Evolutionary conservation across 2,113 vertebrate species (phyloP), one percentile per base, ranked within the genome.

Genomic region (Tenebrosternarchus preto): DNA sequence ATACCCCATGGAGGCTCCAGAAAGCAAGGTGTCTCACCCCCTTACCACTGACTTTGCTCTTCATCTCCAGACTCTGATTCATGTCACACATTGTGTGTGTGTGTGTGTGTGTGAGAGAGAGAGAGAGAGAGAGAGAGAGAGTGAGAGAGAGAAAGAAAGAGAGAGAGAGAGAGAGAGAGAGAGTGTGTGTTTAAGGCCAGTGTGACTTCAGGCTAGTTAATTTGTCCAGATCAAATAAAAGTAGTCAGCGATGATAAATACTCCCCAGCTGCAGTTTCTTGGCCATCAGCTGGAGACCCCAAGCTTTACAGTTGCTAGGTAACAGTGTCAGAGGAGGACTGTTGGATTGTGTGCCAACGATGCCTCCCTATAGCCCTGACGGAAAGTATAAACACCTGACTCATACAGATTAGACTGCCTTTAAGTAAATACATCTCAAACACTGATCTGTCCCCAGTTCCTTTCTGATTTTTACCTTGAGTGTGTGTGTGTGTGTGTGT

Each of bases 191-290:
- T 29, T 57, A 46, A 67, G 46, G 31, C 73, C 67, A 3, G 80
- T 78, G 88, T 86, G 89, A 93, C 91, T 91, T 88, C 91, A 91
- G 79, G 77, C 27, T 76, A 85, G 88, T 93, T 94, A 93, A 95
- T 95, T 93, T 91, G 92, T 92, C 92, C 93, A 92, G 92, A 94
- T 94, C 92, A 93, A 93, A 92, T 93, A 93, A 93, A 90, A 91
- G 87, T 85, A 80, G 81, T 78, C 43, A 84, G 89, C 82, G 92
- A 90, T 90, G 92, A 91, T 91, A 88, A 90, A 92, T 89, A 90
- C 79, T 82, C 86, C 83, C 83, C 79, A 76, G 76, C 11, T 82
- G 86, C 89, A 85, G 87, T 80, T 31, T 25, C 50, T 31, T 87
- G 88, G 88, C 93, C 89, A 85, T 94, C 92, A 93, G 91, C 81